Percentiles rank a stretch among this genome's conserved stretches.
phyloP scores from a whole-genome alignment of 1,140 invertebrate genomes.

The Anadara kagoshimensis region DNA sequence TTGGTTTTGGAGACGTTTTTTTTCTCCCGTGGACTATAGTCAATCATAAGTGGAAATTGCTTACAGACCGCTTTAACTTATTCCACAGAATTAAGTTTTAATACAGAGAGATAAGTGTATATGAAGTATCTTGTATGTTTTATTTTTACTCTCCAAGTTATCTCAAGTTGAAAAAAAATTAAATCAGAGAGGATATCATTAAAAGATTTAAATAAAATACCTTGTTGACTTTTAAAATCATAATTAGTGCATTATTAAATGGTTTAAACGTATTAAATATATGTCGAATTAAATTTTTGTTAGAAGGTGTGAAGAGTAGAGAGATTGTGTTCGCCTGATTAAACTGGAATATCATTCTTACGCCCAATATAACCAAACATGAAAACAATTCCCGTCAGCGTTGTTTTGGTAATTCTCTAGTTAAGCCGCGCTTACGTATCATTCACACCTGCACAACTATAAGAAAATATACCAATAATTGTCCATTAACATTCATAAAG shows the following conservation, averaged over 20 bases:
- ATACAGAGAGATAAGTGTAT: no score
- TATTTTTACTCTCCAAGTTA: no score
- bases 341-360: slow-evolving; percentile 23
- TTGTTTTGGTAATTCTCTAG: slow-evolving; percentile 16
- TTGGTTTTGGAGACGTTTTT: no score
- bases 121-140: no score
- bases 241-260: slow-evolving; percentile 37
- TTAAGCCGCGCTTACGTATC: slow-evolving; percentile 8
- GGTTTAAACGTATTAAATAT: slow-evolving; percentile 8
- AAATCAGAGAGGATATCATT: no score
- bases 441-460: slow-evolving; percentile 34
- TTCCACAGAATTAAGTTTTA: no score
- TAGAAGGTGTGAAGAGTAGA: slow-evolving; percentile 16
- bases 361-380: background rate
- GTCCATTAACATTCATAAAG: slow-evolving; percentile 27
- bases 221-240: slow-evolving; percentile 41
- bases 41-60: no score
- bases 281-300: slow-evolving; percentile 12
- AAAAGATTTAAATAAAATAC: no score
- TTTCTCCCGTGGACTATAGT: no score
- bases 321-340: slow-evolving; percentile 23
- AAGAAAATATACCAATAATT: slow-evolving; percentile 25
- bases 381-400: slow-evolving; percentile 1
- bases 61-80: no score
- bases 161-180: no score